A percentile compares a stretch with the other conserved stretches of the same genome.
Evolutionary conservation across 2,113 vertebrate genomes (phyloP).

Genomic region (Tetrao urogallus): DNA sequence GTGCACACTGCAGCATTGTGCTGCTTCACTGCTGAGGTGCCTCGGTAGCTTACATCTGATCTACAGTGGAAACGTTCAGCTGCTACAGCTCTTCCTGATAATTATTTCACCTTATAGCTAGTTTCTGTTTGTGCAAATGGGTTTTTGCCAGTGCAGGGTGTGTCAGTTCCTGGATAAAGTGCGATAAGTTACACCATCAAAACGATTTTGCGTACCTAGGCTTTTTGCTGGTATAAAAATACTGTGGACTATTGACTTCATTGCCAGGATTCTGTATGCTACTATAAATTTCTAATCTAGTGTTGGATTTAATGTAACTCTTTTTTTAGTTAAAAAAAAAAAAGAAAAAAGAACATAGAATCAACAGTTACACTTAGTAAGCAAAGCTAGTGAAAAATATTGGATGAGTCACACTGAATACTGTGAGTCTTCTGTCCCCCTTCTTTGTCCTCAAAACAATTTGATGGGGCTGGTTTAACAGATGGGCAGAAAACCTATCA

Average conservation of each 20-base stretch:
- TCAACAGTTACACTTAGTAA: conserved; percentile 11
- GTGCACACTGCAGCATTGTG: rapidly evolving
- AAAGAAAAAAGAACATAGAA: neutral
- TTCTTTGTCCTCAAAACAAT: conserved; percentile 59
- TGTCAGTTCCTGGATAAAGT: neutral
- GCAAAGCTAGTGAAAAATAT: conserved; percentile 39
- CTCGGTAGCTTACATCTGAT: neutral
- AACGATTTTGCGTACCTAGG: neutral
- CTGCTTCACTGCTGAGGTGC: neutral
- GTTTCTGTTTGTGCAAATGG: neutral
- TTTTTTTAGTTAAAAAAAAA: neutral
- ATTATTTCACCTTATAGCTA: rapidly evolving
- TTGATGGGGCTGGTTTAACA: conserved; percentile 59
- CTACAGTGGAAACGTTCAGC: neutral
- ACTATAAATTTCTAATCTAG: neutral
- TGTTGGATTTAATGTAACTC: neutral
- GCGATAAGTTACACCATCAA: neutral
- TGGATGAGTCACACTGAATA: conserved; percentile 42
- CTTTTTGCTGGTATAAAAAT: neutral
- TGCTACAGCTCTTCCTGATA: neutral
- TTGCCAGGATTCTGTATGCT: neutral
- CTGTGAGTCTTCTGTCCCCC: neutral
- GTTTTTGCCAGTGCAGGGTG: neutral
- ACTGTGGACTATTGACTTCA: neutral
- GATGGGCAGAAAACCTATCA: conserved; percentile 66